phyloP scores from a whole-genome alignment of 92 coral and sea anemone genomes.

The Zoanthus gigantus region DNA sequence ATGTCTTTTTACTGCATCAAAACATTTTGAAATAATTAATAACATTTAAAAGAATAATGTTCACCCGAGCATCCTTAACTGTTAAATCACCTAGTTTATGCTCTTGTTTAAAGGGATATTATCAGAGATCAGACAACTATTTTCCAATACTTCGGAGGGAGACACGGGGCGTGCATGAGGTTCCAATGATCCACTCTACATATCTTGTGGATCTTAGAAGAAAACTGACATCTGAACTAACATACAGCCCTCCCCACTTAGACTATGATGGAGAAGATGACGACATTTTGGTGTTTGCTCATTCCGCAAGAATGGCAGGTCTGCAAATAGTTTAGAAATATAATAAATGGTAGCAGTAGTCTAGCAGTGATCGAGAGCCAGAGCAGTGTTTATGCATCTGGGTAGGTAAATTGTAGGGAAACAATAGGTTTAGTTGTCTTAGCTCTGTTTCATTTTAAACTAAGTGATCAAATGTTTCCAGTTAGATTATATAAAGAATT shows the following conservation, averaged over 20 bases:
- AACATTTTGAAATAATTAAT: too few species aligned
- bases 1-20: too few species aligned
- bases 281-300: slow-evolving; percentile 92
- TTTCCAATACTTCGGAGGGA: slow-evolving; percentile 86
- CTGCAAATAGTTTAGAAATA: neutral
- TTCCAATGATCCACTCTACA: slow-evolving; percentile 94
- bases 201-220: slow-evolving; percentile 83
- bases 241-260: slow-evolving; percentile 81
- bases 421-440: too few species aligned
- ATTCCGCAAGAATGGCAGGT: slow-evolving; percentile 93
- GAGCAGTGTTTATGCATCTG: too few species aligned
- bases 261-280: slow-evolving; percentile 79
- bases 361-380: too few species aligned
- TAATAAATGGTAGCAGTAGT: neutral
- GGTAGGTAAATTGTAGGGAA: too few species aligned
- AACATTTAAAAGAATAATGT: too few species aligned
- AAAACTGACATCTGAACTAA: slow-evolving; percentile 68
- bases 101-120: slow-evolving; percentile 80
- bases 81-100: neutral
- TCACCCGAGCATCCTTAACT: neutral
- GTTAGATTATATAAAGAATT: too few species aligned
- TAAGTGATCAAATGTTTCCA: too few species aligned
- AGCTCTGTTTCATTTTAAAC: too few species aligned
- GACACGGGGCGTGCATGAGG: slow-evolving; percentile 84
- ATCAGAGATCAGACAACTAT: slow-evolving; percentile 91